These are phyloP conservation scores for Agrochola circellaris DNA, from an alignment of 2,888 invertebrate species.

Conservation along the genomic window DNA sequence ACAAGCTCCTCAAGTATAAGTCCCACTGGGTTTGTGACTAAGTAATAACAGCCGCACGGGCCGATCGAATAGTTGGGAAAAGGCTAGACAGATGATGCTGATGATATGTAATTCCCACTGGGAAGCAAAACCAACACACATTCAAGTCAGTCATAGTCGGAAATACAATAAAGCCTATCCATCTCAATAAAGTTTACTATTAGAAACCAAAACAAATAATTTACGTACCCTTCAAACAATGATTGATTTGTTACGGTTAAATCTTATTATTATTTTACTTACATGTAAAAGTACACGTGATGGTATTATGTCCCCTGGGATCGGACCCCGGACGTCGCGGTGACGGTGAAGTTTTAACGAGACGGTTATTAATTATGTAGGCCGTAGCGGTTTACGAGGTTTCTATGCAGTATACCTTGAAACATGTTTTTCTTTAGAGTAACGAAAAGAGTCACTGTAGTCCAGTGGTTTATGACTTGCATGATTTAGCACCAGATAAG, in stretches of 20 bases:
- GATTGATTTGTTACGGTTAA: not conserved
- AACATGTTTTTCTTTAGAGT: not conserved
- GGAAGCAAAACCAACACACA: not conserved
- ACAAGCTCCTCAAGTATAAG: no score
- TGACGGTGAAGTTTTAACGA: slow-evolving; percentile 29
- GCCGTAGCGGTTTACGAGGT: slow-evolving; percentile 21
- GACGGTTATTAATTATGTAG: slow-evolving; percentile 26
- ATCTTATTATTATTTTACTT: not conserved
- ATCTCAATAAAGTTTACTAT: not conserved
- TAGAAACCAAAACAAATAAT: not conserved
- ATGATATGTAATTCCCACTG: not conserved
- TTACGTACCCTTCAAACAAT: not conserved
- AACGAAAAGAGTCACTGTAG: not conserved
- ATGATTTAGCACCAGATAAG: not conserved
- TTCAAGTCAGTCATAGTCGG: not conserved
- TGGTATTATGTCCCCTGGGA: slow-evolving; percentile 45
- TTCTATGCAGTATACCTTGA: not conserved
- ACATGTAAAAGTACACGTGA: slow-evolving; percentile 12
- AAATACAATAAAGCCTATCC: not conserved
- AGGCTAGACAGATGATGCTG: not conserved
- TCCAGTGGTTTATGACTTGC: not conserved
- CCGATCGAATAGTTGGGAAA: no score
- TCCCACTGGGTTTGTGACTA: no score
- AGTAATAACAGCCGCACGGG: no score
- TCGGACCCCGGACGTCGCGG: slow-evolving; percentile 7